Base-by-base conservation (phyloP, 2,888 invertebrate genomes). In the Syrista parreyssii region DNA sequence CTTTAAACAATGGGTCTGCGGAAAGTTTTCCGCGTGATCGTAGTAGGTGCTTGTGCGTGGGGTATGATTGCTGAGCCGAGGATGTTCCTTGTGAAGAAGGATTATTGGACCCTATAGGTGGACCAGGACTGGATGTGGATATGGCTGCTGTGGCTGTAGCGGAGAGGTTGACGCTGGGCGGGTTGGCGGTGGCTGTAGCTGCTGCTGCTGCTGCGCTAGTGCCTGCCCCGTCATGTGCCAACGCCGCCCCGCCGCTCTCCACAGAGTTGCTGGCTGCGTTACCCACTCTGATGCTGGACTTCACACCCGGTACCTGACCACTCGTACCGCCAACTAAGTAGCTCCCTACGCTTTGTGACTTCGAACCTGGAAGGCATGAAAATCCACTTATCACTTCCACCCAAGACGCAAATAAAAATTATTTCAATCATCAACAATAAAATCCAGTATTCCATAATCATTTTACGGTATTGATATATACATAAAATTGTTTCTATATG, bases 1-100 rank as follows among this genome's bases (percentile, higher is more conserved):
- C 90, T 82, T 91, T 91, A 3, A 55, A 55, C 76, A 86, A 80
- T 71, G 88, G 89, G 73, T 91, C 91, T 76, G 83, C 85, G 36
- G 87, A 82, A 72, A 90, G 83, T 83, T 91, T 91, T 40, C 89
- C 88, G 68, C 91, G 88, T 34, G 91, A 89, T 72, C 91, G 88
- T 80, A 91, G 80, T 75, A 91, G 84, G 79, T 91, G 90, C 80
- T 91, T 91, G 87, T 90, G 91, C 83, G 90, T 85, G 71, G 88
- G 86, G 84, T 87, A 87, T 84, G 92, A 91, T 92, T 91, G 92
- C 71, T 55, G 55, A 92, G 91, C 93, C 93, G 91, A 94, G 92
- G 83, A 92, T 92, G 88, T 93, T 92, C 82, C 93, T 55, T 55
- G 55, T 23, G 55, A 55, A 2, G 55, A 55, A 89, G 86, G 84